phyloP scores from a whole-genome alignment of 1,140 invertebrate genomes.

The Caenorhabditis inopinata region DNA sequence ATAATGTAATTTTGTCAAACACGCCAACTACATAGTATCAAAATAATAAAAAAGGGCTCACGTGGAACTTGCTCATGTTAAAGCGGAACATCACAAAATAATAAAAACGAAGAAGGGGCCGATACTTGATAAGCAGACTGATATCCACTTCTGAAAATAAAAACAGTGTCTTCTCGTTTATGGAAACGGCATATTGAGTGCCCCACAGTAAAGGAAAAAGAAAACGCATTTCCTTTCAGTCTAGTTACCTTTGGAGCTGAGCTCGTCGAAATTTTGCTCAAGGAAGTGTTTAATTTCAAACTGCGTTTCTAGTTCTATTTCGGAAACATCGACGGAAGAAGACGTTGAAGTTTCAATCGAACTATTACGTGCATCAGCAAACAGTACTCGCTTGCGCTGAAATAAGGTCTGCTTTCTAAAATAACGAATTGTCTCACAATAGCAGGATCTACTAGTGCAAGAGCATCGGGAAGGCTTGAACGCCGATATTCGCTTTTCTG shows the following conservation, averaged over 20 bases:
- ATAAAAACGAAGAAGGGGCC: constrained; percentile 50
- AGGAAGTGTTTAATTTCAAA: constrained; percentile 14
- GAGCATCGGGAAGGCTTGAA: neutral
- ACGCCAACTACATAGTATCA: neutral
- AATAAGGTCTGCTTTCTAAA: neutral
- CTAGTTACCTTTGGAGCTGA: neutral
- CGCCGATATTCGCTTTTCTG: neutral
- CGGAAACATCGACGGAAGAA: constrained; percentile 32
- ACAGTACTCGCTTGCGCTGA: neutral
- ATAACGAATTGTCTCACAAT: neutral
- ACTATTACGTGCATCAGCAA: neutral
- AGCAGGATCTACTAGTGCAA: neutral
- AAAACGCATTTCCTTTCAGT: neutral
- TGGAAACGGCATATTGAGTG: no score
- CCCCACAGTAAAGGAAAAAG: no score
- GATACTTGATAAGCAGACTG: constrained; percentile 42
- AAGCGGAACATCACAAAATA: constrained; percentile 52
- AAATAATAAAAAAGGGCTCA: neutral
- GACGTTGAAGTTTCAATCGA: constrained; percentile 25
- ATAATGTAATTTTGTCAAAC: neutral
- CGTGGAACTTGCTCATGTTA: constrained; percentile 49
- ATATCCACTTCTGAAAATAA: constrained; percentile 36
- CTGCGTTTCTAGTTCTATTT: constrained; percentile 17
- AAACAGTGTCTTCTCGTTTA: no score
- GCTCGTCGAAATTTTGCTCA: neutral